Conservation (phyloP, 2,888 invertebrate genomes). For the Resseliella maxima region DNA sequence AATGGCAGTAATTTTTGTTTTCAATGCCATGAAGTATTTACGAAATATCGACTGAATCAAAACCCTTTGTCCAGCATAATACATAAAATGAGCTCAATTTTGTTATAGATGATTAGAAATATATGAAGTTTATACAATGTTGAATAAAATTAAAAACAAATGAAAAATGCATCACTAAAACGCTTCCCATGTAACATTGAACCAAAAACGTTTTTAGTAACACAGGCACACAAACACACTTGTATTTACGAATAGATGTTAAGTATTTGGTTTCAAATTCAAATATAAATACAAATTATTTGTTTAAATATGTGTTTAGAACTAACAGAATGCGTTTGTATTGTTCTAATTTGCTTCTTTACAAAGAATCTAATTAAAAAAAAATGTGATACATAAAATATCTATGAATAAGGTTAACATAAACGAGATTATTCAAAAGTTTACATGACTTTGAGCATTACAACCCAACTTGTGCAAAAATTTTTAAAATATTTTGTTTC, state of each 20-base stretch:
- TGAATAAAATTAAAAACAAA: not conserved
- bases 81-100: not conserved
- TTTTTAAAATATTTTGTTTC: too few species aligned
- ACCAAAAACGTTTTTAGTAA: not conserved
- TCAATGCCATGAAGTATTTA: constrained; percentile 73
- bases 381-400: not conserved
- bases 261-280: too few species aligned
- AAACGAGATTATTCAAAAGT: constrained; percentile 85
- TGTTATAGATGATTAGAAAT: not conserved
- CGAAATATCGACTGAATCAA: constrained; percentile 66
- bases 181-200: not conserved
- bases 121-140: not conserved
- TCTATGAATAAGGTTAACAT: constrained; percentile 68
- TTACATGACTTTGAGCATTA: constrained; percentile 76
- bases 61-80: not conserved
- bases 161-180: not conserved
- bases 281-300: not conserved
- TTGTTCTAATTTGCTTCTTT: not conserved
- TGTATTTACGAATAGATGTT: too few species aligned
- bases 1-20: constrained; percentile 73
- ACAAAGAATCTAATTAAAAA: not conserved
- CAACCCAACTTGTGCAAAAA: constrained; percentile 73
- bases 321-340: not conserved
- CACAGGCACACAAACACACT: too few species aligned
- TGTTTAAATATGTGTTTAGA: not conserved